Evolutionary conservation across 1,140 invertebrate species (phyloP), one percentile per base, ranked within the genome.

Genomic region (Microplitis mediator): DNA sequence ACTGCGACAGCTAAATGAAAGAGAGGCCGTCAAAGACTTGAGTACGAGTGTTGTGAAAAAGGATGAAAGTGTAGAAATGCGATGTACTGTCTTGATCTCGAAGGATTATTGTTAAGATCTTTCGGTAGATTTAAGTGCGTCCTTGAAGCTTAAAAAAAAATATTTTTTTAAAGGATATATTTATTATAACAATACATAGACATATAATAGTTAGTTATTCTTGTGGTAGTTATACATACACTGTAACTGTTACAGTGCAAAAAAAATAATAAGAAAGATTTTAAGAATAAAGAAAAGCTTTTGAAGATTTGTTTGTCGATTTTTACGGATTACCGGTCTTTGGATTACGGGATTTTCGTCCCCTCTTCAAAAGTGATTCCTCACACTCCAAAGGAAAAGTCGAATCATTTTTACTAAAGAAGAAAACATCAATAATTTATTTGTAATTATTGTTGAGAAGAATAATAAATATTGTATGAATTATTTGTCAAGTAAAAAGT

Each of bases 301-400:
- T 34, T 36, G 45, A 60, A 72, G 70, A 72, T 72, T 72, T 72
- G 70, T 72, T 72, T 72, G 70, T 65, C 62, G 70, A 72, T 72
- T 65, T 35, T 66, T 67, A 39, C 50, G 65, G 51, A 67, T 67
- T 67, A 67, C 65, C 16, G 50, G 50, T 67, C 54, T 32, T 23
- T 60, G 63, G 70, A 72, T 72, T 72, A 72, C 52, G 9, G 65
- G 65, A 54, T 67, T 67, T 23, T 54, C 34, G 32, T 39, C 58
- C n/a, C 35, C n/a, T 32, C 23, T 63, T 45, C 39, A 45, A 13
- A 23, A n/a, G 52, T 23, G 52, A 56, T 16, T 56, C 14, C 23
- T 4, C 50, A 60, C 60, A 31, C 50, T 14, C 65, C 69, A 72
- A 66, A 39, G 23, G 61, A 58, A 35, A 68, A 14, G 34, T 69